Evolutionary conservation across 2,888 invertebrate species (phyloP), one percentile per base, ranked within the genome.

Genomic region (Rhagonycha fulva): DNA sequence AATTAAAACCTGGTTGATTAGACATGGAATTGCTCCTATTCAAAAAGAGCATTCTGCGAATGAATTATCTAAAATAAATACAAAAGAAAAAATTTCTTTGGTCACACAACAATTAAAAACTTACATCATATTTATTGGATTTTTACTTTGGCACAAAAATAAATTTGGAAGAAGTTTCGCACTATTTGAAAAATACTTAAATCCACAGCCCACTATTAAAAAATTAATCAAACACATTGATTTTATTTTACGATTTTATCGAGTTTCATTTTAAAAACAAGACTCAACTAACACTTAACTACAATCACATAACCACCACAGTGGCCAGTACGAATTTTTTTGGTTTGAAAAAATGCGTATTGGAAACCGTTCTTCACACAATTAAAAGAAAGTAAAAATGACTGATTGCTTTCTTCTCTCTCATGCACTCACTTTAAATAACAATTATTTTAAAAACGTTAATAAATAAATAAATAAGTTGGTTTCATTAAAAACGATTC

Each of bases 191-290:
- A 76, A 78, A 78, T 77, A 77, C 74, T 71, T 75, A 78, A 47
- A 77, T 75, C 78, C 81, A 81, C 81, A 81, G 81, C 81, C 81
- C 79, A 80, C 80, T 79, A 76, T 80, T 78, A 78, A 76, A 70
- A 76, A 70, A 78, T 76, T 74, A 76, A 74, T 76, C 74, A 63
- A 73, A 78, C 66, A 72, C 71, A 78, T 62, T 62, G 12, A 62
- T 71, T 74, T 73, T 77, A 74, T 76, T 76, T 28, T 71, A 76
- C 73, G 28, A 28, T 28, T 28, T 28, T 9, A 28, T 47, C 47
- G 47, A 47, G 47, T 47, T 47, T 47, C 47, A 47, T 47, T 47
- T 47, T 47, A n/a, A 47, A 66, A 66, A 66, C 24, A 26, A 72
- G 70, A 77, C 75, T 75, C 61, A 62, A 77, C 77, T 77, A 77